Conservation (phyloP, 2,888 invertebrate genomes). For the Calameuta filiformis region DNA sequence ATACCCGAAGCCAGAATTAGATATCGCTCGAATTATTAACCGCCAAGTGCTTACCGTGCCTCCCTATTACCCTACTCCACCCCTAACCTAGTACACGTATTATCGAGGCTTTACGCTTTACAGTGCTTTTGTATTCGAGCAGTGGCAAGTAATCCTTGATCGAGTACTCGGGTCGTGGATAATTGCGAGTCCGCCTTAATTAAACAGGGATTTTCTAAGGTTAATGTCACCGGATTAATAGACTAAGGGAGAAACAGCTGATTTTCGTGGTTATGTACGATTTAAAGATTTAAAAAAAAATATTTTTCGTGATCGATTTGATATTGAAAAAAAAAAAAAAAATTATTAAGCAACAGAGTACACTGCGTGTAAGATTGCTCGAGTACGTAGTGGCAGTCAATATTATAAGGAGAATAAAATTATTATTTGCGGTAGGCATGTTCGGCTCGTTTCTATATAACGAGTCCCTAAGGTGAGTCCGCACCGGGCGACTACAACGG, state of each 20-base stretch:
- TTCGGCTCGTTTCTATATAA: not conserved
- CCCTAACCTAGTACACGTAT: not conserved
- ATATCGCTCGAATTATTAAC: conserved; percentile 16
- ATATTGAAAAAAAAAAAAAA: not conserved
- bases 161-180: not conserved
- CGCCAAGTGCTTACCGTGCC: not conserved
- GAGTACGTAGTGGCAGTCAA: not conserved
- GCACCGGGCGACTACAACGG: conserved; percentile 3
- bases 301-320: not conserved
- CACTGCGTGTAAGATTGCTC: not conserved
- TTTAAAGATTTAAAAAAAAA: not conserved
- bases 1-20: conserved; percentile 44
- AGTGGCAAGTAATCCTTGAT: not conserved
- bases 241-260: not conserved
- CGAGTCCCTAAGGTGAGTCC: not conserved
- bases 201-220: not conserved
- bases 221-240: not conserved
- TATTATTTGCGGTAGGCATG: not conserved
- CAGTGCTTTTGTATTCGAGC: not conserved
- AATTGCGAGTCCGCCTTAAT: not conserved
- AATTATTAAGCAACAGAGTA: not conserved
- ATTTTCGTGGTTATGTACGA: not conserved
- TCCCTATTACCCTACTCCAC: not conserved
- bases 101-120: not conserved
- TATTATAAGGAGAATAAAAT: not conserved